These are phyloP conservation scores for Tanytarsus gracilentus DNA, from an alignment of 2,888 invertebrate species.

Conservation along the genomic window DNA sequence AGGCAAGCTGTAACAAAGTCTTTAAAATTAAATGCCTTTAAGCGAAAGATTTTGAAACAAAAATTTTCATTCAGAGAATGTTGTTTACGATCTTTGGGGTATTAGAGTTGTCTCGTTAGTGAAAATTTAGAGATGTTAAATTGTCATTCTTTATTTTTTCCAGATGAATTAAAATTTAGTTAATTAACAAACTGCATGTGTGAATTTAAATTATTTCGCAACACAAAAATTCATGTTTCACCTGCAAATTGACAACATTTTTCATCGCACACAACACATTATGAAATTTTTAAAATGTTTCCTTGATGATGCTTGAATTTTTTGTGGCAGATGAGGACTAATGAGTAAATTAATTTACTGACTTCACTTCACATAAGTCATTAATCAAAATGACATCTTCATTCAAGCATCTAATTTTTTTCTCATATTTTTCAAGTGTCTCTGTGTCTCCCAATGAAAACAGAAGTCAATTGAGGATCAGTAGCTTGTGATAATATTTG, in stretches of 20 bases:
- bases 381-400: slow-evolving; percentile 29
- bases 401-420: slow-evolving; percentile 28
- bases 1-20: slow-evolving; percentile 53
- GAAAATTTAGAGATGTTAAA: too few species aligned
- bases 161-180: background rate
- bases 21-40: slow-evolving; percentile 23
- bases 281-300: too few species aligned
- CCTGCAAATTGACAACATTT: too few species aligned
- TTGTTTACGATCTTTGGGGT: too few species aligned
- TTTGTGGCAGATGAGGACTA: slow-evolving; percentile 15
- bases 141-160: too few species aligned
- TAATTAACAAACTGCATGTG: background rate
- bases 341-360: slow-evolving; percentile 29
- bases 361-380: background rate
- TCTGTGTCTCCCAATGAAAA: background rate
- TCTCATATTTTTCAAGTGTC: slow-evolving; percentile 4
- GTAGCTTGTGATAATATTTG: too few species aligned
- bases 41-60: background rate
- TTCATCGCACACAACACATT: too few species aligned
- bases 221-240: too few species aligned
- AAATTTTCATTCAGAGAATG: background rate
- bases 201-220: background rate
- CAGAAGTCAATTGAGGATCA: too few species aligned
- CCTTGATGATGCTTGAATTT: too few species aligned
- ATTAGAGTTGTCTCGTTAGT: too few species aligned